phyloP scores from a whole-genome alignment of 2,797 vertebrate species.

The Scolopax rusticola region DNA sequence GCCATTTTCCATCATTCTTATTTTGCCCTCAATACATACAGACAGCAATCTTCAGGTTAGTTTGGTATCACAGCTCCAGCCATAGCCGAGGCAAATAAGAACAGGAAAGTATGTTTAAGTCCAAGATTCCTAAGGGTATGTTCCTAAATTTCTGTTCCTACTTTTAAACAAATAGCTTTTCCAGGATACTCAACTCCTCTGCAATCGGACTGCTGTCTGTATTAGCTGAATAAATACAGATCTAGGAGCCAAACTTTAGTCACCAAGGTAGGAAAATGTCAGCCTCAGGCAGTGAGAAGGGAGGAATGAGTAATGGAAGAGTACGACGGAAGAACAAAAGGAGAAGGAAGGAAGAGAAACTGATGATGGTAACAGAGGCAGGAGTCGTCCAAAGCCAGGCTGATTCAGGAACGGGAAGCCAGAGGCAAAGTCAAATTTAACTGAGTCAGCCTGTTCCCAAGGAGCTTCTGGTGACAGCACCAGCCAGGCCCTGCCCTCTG shows the following conservation, averaged over 20 bases:
- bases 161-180: neutral
- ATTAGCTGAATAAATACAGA: neutral
- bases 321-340: neutral
- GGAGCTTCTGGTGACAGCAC: neutral
- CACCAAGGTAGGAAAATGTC: neutral
- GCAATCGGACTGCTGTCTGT: neutral
- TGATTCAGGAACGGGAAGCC: neutral
- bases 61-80: neutral
- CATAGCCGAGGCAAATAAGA: neutral
- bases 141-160: neutral
- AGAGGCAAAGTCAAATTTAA: neutral
- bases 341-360: neutral
- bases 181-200: neutral
- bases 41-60: neutral
- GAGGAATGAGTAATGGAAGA: slow-evolving; percentile 13
- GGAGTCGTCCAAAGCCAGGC: neutral
- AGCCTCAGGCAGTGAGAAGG: slow-evolving; percentile 1
- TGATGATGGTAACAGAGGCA: neutral
- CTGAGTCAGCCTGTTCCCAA: neutral
- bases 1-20: neutral
- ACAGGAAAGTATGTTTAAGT: neutral
- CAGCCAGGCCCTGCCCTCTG: neutral
- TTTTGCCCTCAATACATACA: neutral
- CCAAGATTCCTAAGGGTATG: neutral
- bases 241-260: neutral